Percentiles rank a stretch among this genome's conserved stretches.
These are phyloP conservation scores for Ceratina australensis DNA, from an alignment of 1,140 invertebrate genomes.

Conservation along the genomic window DNA sequence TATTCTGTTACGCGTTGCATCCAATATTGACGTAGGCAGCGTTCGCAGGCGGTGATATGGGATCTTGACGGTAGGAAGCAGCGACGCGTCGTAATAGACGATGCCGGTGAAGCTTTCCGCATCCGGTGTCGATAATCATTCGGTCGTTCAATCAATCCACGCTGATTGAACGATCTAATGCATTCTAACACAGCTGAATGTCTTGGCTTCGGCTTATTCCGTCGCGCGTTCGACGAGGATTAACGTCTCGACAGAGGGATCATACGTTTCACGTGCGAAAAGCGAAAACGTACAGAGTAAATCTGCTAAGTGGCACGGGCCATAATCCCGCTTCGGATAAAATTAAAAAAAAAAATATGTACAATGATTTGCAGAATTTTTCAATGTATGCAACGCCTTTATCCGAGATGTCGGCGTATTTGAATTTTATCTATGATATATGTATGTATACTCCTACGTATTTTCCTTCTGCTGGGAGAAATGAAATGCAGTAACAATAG, in stretches of 20 bases:
- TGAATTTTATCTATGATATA: too few species aligned
- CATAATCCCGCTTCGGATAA: too few species aligned
- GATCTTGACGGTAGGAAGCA: conserved; percentile 17
- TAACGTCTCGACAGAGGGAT: too few species aligned
- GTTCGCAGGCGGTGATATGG: neutral
- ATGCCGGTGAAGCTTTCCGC: conserved; percentile 30
- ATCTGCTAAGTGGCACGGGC: too few species aligned
- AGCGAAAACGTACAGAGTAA: too few species aligned
- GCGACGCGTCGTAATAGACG: conserved; percentile 28
- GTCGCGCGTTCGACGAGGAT: too few species aligned
- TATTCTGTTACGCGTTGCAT: neutral
- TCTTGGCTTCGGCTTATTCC: neutral
- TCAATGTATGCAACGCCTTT: too few species aligned
- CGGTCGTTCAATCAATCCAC: conserved; percentile 45
- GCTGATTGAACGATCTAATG: conserved; percentile 62
- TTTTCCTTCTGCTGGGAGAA: conserved; percentile 50
- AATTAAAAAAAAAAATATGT: too few species aligned
- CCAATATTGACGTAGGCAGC: neutral
- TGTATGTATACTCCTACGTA: conserved; percentile 35
- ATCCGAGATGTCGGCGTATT: too few species aligned
- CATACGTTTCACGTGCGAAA: too few species aligned
- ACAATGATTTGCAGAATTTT: too few species aligned
- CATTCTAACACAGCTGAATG: neutral
- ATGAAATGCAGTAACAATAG: conserved; percentile 58
- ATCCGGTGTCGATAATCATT: conserved; percentile 54